Evolutionary conservation across 2,888 invertebrate genomes (phyloP).

Genomic region (Stenodema calcarata): DNA sequence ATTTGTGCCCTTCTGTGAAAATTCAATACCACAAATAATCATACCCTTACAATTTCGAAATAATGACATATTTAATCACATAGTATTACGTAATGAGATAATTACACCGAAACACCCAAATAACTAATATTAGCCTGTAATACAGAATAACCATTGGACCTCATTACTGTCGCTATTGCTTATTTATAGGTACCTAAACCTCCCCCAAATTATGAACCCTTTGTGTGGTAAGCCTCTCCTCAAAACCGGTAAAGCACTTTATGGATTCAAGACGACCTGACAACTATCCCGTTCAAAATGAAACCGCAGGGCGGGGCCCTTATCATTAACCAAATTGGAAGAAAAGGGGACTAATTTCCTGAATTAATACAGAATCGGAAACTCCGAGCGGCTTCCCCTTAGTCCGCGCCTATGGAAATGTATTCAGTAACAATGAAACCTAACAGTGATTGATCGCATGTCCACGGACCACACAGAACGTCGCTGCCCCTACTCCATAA

Average conservation of each 20-base stretch:
- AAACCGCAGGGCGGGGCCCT: not conserved
- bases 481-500: not conserved
- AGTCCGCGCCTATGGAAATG: slow-evolving; percentile 13
- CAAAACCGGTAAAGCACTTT: not conserved
- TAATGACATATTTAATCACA: too few relatives aligned
- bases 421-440: slow-evolving; percentile 38
- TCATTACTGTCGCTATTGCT: not conserved
- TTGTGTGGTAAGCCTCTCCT: not conserved
- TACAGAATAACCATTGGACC: too few relatives aligned
- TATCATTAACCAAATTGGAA: slow-evolving; percentile 22
- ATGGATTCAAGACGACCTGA: not conserved
- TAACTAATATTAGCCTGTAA: too few relatives aligned
- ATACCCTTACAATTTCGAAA: too few relatives aligned
- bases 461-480: slow-evolving; percentile 24
- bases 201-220: not conserved
- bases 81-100: too few relatives aligned
- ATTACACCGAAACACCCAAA: too few relatives aligned
- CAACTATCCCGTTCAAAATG: not conserved
- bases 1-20: too few relatives aligned
- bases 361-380: slow-evolving; percentile 13
- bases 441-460: slow-evolving; percentile 34
- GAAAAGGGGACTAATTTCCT: slow-evolving; percentile 19
- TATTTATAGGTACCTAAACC: too few relatives aligned
- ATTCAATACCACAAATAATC: too few relatives aligned
- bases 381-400: not conserved